Base-by-base conservation (phyloP, 2,113 vertebrate species). In the Lophochroa leadbeateri region DNA sequence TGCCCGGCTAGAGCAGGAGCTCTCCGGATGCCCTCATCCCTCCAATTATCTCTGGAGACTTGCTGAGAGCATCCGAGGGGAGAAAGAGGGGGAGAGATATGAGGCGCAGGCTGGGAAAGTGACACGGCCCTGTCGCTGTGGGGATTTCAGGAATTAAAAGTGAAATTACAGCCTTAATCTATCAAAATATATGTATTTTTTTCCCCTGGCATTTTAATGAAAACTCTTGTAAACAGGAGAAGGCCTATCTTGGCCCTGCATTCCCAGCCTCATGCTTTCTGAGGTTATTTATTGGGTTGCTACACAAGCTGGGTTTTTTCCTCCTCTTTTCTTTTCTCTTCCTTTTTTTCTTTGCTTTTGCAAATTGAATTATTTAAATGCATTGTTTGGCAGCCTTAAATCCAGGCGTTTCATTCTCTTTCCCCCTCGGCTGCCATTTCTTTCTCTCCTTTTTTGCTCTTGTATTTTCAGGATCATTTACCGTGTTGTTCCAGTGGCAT, bases 291-390 rank as follows among this genome's bases (percentile, higher is more conserved):
- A 95, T 77, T 76, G 82, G 25, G 29, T 77, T 92, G 85, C 78
- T 94, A 39, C 87, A 68, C 70, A 86, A 94, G 57, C 67, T 85
- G 72, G 19, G 6, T 24, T 91, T 94, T 87, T 86, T n/a, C 28
- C 75, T 75, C 35, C 31, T 28, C 37, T 81, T 92, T 60, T 47
- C 60, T 84, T 31, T 90, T 77, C 80, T 80, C 47, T 79, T 86
- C 60, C 35, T 71, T 90, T 87, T 88, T 68, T 77, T 72, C 82
- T 43, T 65, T 49, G 76, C 72, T 88, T 94, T 97, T 69, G 83
- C 94, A 97, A 97, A 97, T 94, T 94, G 94, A 97, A 97, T 97
- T 96, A 96, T 96, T 97, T 95, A 97, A 97, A 96, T 95, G 95
- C 92, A 95, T 97, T 97, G 96, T 98, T 94, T 96, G 95, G 96